phyloP scores from a whole-genome alignment of 2,888 invertebrate genomes.

The Sepioteuthis lessoniana region DNA sequence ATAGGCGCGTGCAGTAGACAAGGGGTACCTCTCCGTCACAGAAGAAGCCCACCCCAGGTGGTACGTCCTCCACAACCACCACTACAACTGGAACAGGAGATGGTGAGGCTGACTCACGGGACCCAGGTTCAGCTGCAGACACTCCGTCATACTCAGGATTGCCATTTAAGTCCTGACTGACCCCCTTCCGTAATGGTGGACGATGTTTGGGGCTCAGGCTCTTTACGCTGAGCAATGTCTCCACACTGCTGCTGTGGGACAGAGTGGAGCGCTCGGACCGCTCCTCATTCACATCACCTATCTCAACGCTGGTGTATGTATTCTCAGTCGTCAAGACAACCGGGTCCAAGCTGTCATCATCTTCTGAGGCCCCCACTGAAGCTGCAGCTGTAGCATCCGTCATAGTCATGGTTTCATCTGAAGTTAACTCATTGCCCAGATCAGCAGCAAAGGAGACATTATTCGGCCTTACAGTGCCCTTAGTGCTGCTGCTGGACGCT shows the following conservation, averaged over 20 bases:
- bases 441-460: constrained; percentile 24
- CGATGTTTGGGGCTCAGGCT: constrained; percentile 65
- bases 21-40: constrained; percentile 81
- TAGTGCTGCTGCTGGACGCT: background rate
- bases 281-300: constrained; percentile 70
- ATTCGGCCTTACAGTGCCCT: constrained; percentile 7
- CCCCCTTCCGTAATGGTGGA: constrained; percentile 53
- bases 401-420: background rate
- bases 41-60: constrained; percentile 78
- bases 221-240: constrained; percentile 68
- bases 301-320: constrained; percentile 72
- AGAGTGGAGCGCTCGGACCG: constrained; percentile 67
- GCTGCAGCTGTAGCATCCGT: constrained; percentile 47
- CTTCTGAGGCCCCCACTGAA: constrained; percentile 51
- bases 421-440: background rate
- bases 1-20: constrained; percentile 83
- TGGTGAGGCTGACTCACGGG: constrained; percentile 47
- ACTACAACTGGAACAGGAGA: constrained; percentile 49
- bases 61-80: constrained; percentile 52
- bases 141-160: constrained; percentile 61
- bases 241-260: constrained; percentile 69
- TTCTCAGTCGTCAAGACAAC: constrained; percentile 64
- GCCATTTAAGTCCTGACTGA: constrained; percentile 68
- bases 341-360: constrained; percentile 53
- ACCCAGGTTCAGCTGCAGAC: constrained; percentile 53